These are phyloP conservation scores for Rhynchonycteris naso DNA, from an alignment of 2,797 vertebrate species.

Conservation along the genomic window DNA sequence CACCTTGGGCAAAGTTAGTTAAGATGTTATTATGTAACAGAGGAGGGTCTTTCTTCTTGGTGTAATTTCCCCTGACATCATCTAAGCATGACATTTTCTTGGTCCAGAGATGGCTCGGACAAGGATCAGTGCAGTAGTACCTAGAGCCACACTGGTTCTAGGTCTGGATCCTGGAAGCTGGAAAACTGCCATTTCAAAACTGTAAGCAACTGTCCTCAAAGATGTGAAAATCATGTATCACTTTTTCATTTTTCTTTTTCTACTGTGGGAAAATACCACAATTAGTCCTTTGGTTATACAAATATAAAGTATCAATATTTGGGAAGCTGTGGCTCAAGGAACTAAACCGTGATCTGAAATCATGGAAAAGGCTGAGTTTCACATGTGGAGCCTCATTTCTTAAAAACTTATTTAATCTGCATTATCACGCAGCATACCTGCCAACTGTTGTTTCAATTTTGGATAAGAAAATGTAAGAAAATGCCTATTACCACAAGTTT, in stretches of 20 bases:
- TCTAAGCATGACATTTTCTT: not conserved
- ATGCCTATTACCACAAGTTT: not conserved
- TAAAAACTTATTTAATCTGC: not conserved
- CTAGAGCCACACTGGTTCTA: not conserved
- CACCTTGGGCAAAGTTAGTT: not conserved
- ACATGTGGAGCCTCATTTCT: not conserved
- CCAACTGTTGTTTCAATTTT: not conserved
- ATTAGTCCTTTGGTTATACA: not conserved
- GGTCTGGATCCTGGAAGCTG: not conserved
- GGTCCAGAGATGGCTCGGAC: not conserved
- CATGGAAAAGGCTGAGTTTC: not conserved
- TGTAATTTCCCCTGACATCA: not conserved
- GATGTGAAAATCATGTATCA: not conserved
- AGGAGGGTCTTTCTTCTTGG: not conserved
- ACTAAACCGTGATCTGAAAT: not conserved
- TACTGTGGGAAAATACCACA: not conserved
- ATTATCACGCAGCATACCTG: constrained; percentile 15
- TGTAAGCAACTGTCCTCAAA: not conserved
- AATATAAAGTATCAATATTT: not conserved
- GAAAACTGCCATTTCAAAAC: constrained; percentile 21
- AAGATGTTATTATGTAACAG: not conserved
- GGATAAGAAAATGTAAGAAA: not conserved
- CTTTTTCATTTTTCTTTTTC: not conserved
- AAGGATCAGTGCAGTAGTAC: fast-evolving
- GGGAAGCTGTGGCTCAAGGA: not conserved